Evolutionary conservation across 2,113 vertebrate species (phyloP), one percentile per base, ranked within the genome.

Genomic region (Mobula birostris): DNA sequence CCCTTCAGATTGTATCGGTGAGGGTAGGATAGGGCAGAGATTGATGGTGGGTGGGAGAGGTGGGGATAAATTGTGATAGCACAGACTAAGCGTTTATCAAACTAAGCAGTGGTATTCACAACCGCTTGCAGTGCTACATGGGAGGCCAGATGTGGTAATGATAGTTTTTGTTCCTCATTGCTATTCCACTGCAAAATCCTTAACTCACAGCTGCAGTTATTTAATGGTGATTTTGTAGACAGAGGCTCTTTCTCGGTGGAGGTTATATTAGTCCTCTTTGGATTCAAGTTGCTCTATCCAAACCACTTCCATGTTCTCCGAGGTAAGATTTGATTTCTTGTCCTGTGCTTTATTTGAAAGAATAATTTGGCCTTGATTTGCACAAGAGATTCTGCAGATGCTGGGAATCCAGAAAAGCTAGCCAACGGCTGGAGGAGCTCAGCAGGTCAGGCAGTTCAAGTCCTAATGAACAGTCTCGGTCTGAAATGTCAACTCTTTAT

Each of bases 151-250:
- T 48, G 32, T 48, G 48, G 48, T 48, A 15, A 2, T 90, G 29
- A 32, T 88, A 2, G 61, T n/a, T 29, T 0, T 11, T 61, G 2
- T 90, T 32, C 61, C 32, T 14, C 14, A 17, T 15, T 66, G 61
- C 29, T 32, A 66, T 66, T n/a, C 14, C 56, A n/a, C 8, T 63
- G 0, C 9, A 61, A 3, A 11, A 6, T 90, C 85, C 61, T 90
- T 90, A 90, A 90, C 29, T 15, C 7, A 17, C 14, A 9, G 63
- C 29, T 19, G 58, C 95, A 99, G 98, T 97, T 99, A 95, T 99
- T 99, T 96, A 99, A 99, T 29, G 98, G 98, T 0, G 98, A 99
- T 95, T 99, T 99, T 27, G 98, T 99, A 61, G 98, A 99, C 92
- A 98, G 98, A 0, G 98, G 98, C 74, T 99, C 98, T 32, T 99